Evolutionary conservation across 2,113 vertebrate genomes (phyloP), one percentile per base, ranked within the genome.

Genomic region (Malurus alboscapulatus): DNA sequence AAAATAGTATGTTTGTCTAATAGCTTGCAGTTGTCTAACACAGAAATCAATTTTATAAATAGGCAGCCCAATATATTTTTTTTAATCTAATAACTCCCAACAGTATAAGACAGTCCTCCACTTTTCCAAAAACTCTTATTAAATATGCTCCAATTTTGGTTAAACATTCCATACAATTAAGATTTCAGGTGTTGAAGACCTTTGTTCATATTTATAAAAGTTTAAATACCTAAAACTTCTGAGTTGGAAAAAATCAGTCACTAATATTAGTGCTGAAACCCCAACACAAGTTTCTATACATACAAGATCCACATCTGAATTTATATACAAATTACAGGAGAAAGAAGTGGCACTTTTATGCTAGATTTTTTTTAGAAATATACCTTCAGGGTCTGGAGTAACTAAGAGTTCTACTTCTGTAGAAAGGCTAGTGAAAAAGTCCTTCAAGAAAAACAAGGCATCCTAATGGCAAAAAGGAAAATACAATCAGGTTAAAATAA

Each of bases 391-490:
- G 91, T 98, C 98, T 71, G 99, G 98, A 57, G 99, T 98, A 76
- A 98, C 98, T 57, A 99, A 98, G 61, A 99, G 97, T 92, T 99
- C 99, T 34, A 99, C 99, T 95, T 99, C 99, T 84, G 99, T 91
- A 82, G 99, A 98, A 62, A 99, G 98, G 96, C 98, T 99, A 48
- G 98, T 98, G 86, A 99, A 99, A 97, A 99, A 99, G 92, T 99
- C 99, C 96, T 99, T 99, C 95, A 99, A 94, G 98, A 99, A 99
- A 97, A 99, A 99, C 94, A 99, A 97, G 36, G 99, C 99, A 96
- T 99, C 99, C 99, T 99, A 87, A 67, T 84, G 50, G 50, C 10
- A 80, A 95, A 95, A 55, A 84, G 92, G 13, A 58, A 50, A 73
- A 91, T 10, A 59, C 1, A 44, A 48, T 45, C 26, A 47, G 38